These are phyloP conservation scores for Aix galericulata DNA, from an alignment of 2,113 vertebrate species.

Conservation along the genomic window DNA sequence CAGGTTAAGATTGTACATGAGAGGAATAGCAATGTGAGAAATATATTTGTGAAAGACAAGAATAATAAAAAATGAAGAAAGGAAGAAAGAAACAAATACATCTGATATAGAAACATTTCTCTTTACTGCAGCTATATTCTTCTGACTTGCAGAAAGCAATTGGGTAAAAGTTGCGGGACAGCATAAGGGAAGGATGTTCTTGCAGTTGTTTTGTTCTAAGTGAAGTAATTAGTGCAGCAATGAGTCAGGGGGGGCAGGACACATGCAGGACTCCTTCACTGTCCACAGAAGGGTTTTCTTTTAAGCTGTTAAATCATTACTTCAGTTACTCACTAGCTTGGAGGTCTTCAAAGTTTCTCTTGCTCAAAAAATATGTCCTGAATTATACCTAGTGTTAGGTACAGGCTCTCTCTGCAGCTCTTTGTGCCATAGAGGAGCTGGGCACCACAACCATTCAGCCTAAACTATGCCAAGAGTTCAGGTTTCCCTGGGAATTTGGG, in stretches of 20 bases:
- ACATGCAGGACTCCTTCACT: background rate
- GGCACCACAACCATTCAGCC: background rate
- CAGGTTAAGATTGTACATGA: background rate
- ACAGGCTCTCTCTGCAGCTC: background rate
- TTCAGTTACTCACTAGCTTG: background rate
- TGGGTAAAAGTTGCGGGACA: background rate
- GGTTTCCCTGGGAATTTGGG: conserved; percentile 40
- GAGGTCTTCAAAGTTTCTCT: background rate
- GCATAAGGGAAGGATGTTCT: background rate
- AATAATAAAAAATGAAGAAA: background rate
- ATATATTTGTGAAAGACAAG: background rate
- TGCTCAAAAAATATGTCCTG: background rate
- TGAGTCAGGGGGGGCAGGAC: background rate
- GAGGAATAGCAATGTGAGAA: background rate
- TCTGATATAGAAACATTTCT: background rate
- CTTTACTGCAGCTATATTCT: background rate
- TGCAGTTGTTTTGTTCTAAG: background rate
- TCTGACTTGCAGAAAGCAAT: background rate
- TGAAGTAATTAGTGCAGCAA: background rate
- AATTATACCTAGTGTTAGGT: background rate
- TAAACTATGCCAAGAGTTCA: background rate
- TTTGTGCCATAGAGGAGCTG: background rate
- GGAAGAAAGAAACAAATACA: background rate
- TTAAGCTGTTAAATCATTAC: background rate
- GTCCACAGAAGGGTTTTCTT: background rate